Evolutionary conservation across 2,888 invertebrate species (phyloP), one percentile per base, ranked within the genome.

Genomic region (Macropis europaea): DNA sequence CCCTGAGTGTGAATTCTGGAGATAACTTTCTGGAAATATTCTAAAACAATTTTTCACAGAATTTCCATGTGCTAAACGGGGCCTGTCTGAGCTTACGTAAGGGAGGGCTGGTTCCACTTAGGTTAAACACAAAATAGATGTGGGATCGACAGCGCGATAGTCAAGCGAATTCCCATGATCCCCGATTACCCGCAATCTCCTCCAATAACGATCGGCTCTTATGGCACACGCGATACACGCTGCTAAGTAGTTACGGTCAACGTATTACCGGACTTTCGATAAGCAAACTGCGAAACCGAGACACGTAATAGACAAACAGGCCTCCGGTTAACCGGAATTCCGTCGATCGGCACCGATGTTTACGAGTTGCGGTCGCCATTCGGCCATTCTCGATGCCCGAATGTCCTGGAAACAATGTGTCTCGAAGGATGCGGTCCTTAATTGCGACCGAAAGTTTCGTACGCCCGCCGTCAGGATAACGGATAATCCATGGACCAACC

Each of bases 281-380:
- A 59, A 48, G 42, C 62, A 48, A 59, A 59, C 42, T 19, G 42
- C 19, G 11, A 61, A 30, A 32, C n/a, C 34, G 24, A 48, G 30
- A 38, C 57, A 38, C 38, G 28, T 54, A 56, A 63, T 54, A 36
- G 60, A 61, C 52, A 40, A 19, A 56, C 59, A 42, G 22, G 57
- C 6, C 32, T n/a, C 38, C 40, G 47, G 42, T 17, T 30, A 40
- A 22, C 47, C 57, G 32, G 47, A 69, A 72, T 61, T 56, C 45
- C 45, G 56, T 54, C 36, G 38, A 34, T 28, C 36, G 6, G 11
- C 4, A 22, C n/a, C n/a, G 24, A 56, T 56, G 56, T 56, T 67
- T 61, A 67, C 67, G 45, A 56, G 43, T n/a, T n/a, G 24, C 24
- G 24, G 42, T 0, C 24, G n/a, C 50, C 40, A 13, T 47, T 6